Base-by-base conservation (phyloP, 2,888 invertebrate species). In the Andrena camellia region DNA sequence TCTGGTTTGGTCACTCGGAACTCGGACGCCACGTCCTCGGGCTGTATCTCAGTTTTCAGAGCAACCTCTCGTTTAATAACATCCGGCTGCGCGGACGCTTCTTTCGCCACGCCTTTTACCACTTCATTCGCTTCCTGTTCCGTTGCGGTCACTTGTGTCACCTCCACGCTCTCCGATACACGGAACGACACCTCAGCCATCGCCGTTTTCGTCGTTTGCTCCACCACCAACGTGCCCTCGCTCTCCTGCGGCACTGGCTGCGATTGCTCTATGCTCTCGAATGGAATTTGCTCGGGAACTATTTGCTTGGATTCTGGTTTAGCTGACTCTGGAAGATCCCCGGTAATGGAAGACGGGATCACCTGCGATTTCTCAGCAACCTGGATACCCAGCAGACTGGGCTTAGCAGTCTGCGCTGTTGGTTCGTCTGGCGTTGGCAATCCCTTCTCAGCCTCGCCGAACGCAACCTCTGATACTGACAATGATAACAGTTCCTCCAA, bases 41-140 rank as follows among this genome's bases (percentile, higher is more conserved):
- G 86, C 8, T 89, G 86, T 59, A 93, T 76, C 88, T 94, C 93
- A n/a, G 93, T 91, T 84, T 91, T 94, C 7, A 76, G 89, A 87
- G 95, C 94, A 50, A 94, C 95, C 75, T 94, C 94, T 77, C 93
- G 94, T 81, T 94, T 93, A 20, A 94, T 90, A 5, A 95, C 89
- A 85, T 95, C 94, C 64, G 94, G 90, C 86, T 94, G 91, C 2
- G 95, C 95, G 20, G 90, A 94, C 2, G 92, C 94, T 91, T 95
- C 94, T 84, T 93, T 94, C 4, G 95, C 95, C 59, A 91, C 85
- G n/a, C 93, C 94, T 85, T 93, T 93, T 13, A 93, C 90, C 2
- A 95, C 90, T 90, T 95, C 94, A 67, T 90, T 90, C 1, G 91
- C 89, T 81, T 92, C 92, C 69, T 92, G 92, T 69, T 94, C 94